phyloP scores from a whole-genome alignment of 2,797 vertebrate species.

The Lepilemur septentrionalis region DNA sequence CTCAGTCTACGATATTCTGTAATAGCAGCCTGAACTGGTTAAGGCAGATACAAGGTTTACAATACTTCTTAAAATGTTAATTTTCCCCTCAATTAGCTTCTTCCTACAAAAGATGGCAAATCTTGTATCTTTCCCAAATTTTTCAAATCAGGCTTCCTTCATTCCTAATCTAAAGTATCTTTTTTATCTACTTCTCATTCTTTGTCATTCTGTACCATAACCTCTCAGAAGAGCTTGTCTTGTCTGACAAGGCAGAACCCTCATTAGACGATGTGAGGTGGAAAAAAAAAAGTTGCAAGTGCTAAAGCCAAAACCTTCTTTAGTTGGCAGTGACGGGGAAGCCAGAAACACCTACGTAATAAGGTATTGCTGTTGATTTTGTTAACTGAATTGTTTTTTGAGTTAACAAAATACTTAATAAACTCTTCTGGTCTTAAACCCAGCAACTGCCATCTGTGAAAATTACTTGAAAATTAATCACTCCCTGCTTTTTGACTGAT shows the following conservation, averaged over 20 bases:
- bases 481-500: not conserved
- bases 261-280: not conserved
- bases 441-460: not conserved
- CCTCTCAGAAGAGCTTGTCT: not conserved
- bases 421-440: not conserved
- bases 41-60: not conserved
- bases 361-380: not conserved
- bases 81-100: not conserved
- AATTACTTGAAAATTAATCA: conserved; percentile 39
- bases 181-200: not conserved
- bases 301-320: not conserved
- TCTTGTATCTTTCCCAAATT: not conserved
- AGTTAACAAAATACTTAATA: not conserved
- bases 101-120: not conserved
- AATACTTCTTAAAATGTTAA: not conserved
- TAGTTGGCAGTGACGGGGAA: not conserved
- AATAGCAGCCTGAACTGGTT: not conserved
- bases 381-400: not conserved
- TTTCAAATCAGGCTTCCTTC: not conserved
- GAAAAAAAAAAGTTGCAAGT: not conserved
- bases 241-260: not conserved
- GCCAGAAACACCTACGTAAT: not conserved
- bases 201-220: not conserved
- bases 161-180: not conserved
- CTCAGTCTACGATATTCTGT: not conserved